Conservation (phyloP, 2,113 vertebrate genomes). For the Seriola rivoliana region DNA sequence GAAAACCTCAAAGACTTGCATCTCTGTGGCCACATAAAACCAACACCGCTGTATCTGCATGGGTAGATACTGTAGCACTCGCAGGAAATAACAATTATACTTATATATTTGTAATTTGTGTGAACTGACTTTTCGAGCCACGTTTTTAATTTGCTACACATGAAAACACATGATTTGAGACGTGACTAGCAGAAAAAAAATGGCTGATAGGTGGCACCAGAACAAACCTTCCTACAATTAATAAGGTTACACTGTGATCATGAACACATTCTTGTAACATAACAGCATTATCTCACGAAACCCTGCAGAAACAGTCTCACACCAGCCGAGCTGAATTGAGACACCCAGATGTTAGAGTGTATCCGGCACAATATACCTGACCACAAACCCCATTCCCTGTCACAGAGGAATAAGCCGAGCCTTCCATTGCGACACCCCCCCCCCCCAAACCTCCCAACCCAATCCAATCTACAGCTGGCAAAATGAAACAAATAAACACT, state of each 20-base stretch:
- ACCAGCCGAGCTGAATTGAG: slow-evolving; percentile 37
- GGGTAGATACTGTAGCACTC: background rate
- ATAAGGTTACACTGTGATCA: slow-evolving; percentile 3
- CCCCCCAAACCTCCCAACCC: slow-evolving; percentile 28
- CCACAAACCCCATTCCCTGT: slow-evolving; percentile 53
- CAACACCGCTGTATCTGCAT: background rate
- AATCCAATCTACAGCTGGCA: slow-evolving; percentile 73
- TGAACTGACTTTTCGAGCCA: background rate
- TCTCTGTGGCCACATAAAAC: too few species aligned
- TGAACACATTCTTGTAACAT: slow-evolving; percentile 28
- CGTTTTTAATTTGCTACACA: background rate
- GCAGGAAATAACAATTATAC: background rate
- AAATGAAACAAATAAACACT: slow-evolving; percentile 81
- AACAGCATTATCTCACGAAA: slow-evolving; percentile 34
- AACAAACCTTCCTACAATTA: slow-evolving; percentile 6
- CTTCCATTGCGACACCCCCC: slow-evolving; percentile 1
- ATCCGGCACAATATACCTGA: slow-evolving; percentile 51
- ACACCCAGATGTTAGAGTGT: slow-evolving; percentile 53
- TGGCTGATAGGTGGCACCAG: slow-evolving; percentile 1
- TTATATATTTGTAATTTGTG: background rate
- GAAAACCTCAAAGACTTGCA: background rate
- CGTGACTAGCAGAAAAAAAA: background rate
- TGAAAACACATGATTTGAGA: slow-evolving; percentile 1
- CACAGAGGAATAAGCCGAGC: slow-evolving; percentile 46
- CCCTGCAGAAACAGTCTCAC: background rate